These are phyloP conservation scores for Morone saxatilis DNA, from an alignment of 2,113 vertebrate species.

Conservation along the genomic window DNA sequence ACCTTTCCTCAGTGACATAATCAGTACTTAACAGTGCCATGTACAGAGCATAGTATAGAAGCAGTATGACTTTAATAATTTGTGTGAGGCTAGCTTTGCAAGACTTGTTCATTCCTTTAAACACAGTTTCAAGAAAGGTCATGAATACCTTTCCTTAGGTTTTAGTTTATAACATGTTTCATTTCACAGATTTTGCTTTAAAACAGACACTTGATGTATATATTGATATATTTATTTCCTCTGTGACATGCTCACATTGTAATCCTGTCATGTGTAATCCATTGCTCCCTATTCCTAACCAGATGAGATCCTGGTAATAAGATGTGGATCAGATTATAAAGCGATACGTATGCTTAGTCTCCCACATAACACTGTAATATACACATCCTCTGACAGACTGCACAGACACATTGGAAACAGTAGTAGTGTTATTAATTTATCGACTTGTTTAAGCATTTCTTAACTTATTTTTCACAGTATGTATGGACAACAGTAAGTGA, in stretches of 20 bases:
- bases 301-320: slow-evolving; percentile 28
- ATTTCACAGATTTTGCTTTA: not conserved
- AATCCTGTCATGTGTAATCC: slow-evolving; percentile 17
- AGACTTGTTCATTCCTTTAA: not conserved
- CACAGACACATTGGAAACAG: not conserved
- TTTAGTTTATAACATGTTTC: not conserved
- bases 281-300: slow-evolving; percentile 6
- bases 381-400: not conserved
- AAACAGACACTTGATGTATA: too few species aligned
- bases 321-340: slow-evolving; percentile 18
- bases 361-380: not conserved
- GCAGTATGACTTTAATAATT: not conserved
- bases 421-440: not conserved
- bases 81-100: not conserved
- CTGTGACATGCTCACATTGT: not conserved
- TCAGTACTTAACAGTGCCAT: not conserved
- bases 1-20: not conserved
- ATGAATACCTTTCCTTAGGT: not conserved
- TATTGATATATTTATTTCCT: too few species aligned
- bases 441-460: not conserved
- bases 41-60: not conserved
- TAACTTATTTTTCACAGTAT: slow-evolving; percentile 5
- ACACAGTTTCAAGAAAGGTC: not conserved
- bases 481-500: not conserved
- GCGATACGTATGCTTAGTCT: not conserved